Evolutionary conservation across 2,797 vertebrate species (phyloP).

Genomic region (Phyllotis vaccarum): DNA sequence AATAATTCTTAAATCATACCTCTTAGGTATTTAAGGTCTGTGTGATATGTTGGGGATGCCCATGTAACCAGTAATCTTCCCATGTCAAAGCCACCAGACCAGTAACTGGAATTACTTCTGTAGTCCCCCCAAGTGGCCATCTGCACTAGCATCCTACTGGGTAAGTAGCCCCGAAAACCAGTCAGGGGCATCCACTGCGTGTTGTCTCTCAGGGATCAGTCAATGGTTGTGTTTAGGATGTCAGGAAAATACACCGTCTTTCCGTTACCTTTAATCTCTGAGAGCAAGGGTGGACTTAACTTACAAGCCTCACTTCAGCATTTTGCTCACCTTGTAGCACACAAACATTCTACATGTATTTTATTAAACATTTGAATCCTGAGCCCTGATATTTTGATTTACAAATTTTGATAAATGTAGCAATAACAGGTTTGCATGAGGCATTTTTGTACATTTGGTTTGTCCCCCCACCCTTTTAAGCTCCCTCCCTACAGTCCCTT

Average conservation of each 20-base stretch:
- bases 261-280: neutral
- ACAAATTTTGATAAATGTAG: neutral
- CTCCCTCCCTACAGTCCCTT: neutral
- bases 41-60: neutral
- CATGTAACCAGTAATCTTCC: neutral
- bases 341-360: neutral
- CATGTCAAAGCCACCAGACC: neutral
- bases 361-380: neutral
- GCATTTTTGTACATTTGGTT: neutral
- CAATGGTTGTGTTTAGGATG: slow-evolving; percentile 18
- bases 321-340: neutral
- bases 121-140: neutral
- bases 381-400: neutral
- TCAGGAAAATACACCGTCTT: neutral
- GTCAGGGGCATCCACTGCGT: neutral
- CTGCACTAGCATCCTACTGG: neutral
- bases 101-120: neutral
- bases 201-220: neutral
- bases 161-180: neutral
- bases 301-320: neutral
- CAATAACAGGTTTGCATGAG: neutral
- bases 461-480: no score
- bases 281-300: neutral
- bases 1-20: neutral
- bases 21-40: neutral